Percentiles rank a stretch among this genome's conserved stretches.
These are phyloP conservation scores for Phalacrocorax aristotelis DNA, from an alignment of 2,113 vertebrate genomes.

Conservation along the genomic window DNA sequence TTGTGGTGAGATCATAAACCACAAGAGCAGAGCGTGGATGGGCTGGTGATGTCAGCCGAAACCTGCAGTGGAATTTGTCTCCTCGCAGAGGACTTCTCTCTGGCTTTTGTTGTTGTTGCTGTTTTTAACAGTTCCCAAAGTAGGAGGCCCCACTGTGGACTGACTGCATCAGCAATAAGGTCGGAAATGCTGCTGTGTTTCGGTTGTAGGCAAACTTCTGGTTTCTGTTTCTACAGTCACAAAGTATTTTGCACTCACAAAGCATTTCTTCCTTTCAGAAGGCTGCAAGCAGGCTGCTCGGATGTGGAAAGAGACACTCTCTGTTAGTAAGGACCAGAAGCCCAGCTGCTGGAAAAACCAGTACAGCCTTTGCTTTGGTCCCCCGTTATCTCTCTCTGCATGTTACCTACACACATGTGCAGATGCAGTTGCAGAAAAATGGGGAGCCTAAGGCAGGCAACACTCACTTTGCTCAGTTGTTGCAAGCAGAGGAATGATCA, in stretches of 20 bases:
- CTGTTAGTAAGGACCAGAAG: background rate
- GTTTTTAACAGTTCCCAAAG: background rate
- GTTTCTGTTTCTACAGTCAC: background rate
- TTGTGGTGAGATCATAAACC: background rate
- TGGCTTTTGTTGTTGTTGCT: background rate
- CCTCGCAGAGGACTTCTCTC: background rate
- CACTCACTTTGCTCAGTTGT: accelerated
- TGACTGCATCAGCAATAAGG: background rate
- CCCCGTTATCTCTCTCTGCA: accelerated
- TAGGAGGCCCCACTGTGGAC: accelerated
- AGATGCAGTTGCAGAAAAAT: background rate
- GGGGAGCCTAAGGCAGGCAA: background rate
- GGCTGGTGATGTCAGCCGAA: background rate
- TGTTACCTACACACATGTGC: accelerated
- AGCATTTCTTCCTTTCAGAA: background rate
- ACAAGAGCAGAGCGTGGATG: background rate
- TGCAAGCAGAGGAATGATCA: background rate
- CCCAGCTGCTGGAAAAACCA: background rate
- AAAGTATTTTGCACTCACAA: background rate
- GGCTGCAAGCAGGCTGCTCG: background rate
- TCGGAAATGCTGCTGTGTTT: background rate
- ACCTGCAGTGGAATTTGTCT: background rate
- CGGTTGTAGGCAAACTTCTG: background rate
- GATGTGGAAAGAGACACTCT: accelerated
- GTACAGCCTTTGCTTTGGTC: background rate